Base-by-base conservation (phyloP, 2,888 invertebrate genomes). In the Synanthedon vespiformis region DNA sequence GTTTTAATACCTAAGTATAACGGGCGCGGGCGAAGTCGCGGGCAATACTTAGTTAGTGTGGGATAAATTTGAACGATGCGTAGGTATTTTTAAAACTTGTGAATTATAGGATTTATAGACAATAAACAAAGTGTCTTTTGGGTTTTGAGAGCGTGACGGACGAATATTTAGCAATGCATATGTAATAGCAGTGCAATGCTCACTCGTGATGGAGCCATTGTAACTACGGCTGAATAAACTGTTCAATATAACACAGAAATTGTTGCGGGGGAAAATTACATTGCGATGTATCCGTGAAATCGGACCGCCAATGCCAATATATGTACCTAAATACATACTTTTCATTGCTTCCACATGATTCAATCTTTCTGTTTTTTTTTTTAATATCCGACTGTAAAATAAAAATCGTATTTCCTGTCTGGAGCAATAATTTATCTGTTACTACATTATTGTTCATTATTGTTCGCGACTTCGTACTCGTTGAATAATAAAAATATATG, bases 131-230 rank as follows among this genome's bases (percentile, higher is more conserved):
- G 58, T 57, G 56, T 61, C 61, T 67, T 62, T 56, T 57, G 53
- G 59, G 55, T 72, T 70, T 74, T 72, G 64, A 72, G 76, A 74
- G 70, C 74, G 74, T 72, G 67, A 74, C 77, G 67, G 60, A 55
- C 54, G 55, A 57, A 60, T 60, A 66, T 76, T 72, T 70, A 67
- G 72, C 66, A 73, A 72, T 61, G 56, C 55, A 57, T 56, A 53
- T 55, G 50, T 59, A 57, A 56, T 50, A 56, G 54, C 54, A 54
- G 49, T 56, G 60, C 54, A 58, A 59, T 56, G 50, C 58, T 56
- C 57, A 18, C 34, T 56, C 54, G 52, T 55, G 56, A 53, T 53
- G 52, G 55, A 52, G 40, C 53, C 50, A 50, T 44, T 51, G 52
- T 50, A 55, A 48, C 55, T 54, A 57, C 49, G 57, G 51, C 48